A percentile compares a stretch with the other conserved stretches of the same genome.
Conservation (phyloP, 2,888 invertebrate genomes). For the Campaea margaritaria region DNA sequence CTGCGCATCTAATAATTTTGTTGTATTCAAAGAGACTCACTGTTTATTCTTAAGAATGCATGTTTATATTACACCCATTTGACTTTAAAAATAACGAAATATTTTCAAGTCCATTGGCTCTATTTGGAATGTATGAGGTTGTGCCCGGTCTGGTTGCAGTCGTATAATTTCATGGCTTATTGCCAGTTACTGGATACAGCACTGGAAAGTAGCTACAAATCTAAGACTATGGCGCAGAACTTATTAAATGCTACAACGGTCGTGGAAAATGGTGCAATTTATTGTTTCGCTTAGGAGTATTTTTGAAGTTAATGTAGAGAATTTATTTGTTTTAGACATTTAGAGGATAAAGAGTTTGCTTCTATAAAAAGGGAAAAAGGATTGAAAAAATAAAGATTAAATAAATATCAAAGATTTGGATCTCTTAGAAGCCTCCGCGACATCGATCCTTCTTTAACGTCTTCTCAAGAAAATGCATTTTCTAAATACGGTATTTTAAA, state of each 20-base stretch:
- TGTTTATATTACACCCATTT: too few relatives aligned
- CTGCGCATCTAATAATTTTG: too few relatives aligned
- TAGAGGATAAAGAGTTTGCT: not conserved
- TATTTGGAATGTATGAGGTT: slow-evolving; percentile 27
- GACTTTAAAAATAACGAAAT: not conserved
- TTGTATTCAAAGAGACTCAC: too few relatives aligned
- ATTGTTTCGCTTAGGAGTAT: slow-evolving; percentile 6
- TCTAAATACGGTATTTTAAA: too few relatives aligned
- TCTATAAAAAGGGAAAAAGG: too few relatives aligned
- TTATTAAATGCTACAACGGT: slow-evolving; percentile 21
- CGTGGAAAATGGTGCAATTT: slow-evolving; percentile 19
- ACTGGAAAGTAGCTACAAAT: slow-evolving; percentile 28
- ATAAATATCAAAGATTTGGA: too few relatives aligned
- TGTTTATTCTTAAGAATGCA: too few relatives aligned
- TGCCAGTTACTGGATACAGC: slow-evolving; percentile 34
- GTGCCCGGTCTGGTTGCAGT: slow-evolving; percentile 26
- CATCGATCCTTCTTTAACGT: too few relatives aligned
- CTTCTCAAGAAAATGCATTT: too few relatives aligned
- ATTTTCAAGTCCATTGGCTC: slow-evolving; percentile 15
- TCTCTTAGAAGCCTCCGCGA: too few relatives aligned
- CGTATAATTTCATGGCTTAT: slow-evolving; percentile 39
- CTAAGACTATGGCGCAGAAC: slow-evolving; percentile 25
- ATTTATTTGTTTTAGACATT: not conserved
- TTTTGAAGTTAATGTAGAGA: not conserved
- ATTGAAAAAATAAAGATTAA: too few relatives aligned